Evolutionary conservation across 1,140 invertebrate species (phyloP).

Genomic region (Danaus plexippus): DNA sequence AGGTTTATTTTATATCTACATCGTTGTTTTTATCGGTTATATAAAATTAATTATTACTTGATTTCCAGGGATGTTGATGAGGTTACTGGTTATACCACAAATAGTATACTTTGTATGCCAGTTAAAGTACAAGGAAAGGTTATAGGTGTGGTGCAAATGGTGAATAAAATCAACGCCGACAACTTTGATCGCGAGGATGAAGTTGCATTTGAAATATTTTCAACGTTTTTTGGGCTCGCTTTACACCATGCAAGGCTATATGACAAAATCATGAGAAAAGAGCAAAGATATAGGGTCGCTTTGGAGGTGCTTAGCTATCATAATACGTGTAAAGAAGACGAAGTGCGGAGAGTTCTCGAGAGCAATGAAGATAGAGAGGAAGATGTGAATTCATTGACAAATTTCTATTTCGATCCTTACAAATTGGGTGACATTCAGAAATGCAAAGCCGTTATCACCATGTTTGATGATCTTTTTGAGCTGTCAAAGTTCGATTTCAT

Average conservation of each 20-base stretch:
- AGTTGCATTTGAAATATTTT: conserved; percentile 87
- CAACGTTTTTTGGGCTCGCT: conserved; percentile 88
- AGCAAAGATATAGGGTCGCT: conserved; percentile 88
- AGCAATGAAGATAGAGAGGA: conserved; percentile 36
- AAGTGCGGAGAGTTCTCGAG: conserved; percentile 69
- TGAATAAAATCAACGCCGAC: conserved; percentile 80
- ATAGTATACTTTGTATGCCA: conserved; percentile 88
- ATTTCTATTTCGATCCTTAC: conserved; percentile 83
- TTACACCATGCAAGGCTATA: conserved; percentile 89
- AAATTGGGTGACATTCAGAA: conserved; percentile 78
- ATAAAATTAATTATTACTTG: conserved; percentile 7
- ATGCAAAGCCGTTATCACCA: conserved; percentile 79
- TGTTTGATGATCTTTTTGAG: conserved; percentile 85
- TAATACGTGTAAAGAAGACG: conserved; percentile 82
- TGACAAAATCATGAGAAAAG: conserved; percentile 85
- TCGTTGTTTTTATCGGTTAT: neutral
- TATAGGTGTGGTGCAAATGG: conserved; percentile 91
- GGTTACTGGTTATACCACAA: conserved; percentile 82
- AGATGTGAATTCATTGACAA: conserved; percentile 49
- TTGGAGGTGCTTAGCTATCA: conserved; percentile 89
- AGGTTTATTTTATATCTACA: conserved; percentile 35
- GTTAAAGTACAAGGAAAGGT: conserved; percentile 83
- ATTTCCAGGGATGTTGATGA: conserved; percentile 77
- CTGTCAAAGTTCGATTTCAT: conserved; percentile 74
- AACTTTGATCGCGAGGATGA: conserved; percentile 83